A percentile compares a stretch with the other conserved stretches of the same genome.
Evolutionary conservation across 1,140 invertebrate species (phyloP).

Genomic region (Drosophila jambulina): DNA sequence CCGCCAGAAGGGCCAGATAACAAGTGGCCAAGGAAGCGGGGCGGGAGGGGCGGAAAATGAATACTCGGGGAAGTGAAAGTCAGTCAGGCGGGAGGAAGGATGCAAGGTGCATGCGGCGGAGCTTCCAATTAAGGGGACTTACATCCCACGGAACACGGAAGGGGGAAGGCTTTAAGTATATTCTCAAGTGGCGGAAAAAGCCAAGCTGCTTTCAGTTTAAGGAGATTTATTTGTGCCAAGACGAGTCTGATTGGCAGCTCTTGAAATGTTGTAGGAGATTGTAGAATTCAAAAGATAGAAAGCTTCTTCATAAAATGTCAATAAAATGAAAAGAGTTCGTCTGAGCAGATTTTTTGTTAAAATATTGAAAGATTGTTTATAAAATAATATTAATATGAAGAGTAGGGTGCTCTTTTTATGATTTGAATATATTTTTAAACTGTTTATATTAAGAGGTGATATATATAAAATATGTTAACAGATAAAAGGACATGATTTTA

Average conservation of each 20-base stretch:
- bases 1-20: slow-evolving; percentile 48
- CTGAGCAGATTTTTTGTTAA: too few relatives aligned
- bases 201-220: slow-evolving; percentile 6
- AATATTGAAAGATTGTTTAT: neutral
- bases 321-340: neutral
- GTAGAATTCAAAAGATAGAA: neutral
- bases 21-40: slow-evolving; percentile 15
- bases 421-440: too few relatives aligned
- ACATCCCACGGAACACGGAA: neutral
- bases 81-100: slow-evolving; percentile 7
- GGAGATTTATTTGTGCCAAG: neutral
- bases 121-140: slow-evolving; percentile 28
- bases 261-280: neutral
- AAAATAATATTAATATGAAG: neutral
- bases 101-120: slow-evolving; percentile 22
- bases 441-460: too few relatives aligned
- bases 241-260: slow-evolving; percentile 1
- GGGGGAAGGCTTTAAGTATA: slow-evolving; percentile 10
- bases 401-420: neutral
- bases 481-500: too few relatives aligned
- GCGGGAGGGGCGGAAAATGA: neutral
- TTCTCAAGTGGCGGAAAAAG: slow-evolving; percentile 7
- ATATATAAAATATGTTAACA: too few relatives aligned
- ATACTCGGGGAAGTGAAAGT: slow-evolving; percentile 14
- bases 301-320: neutral